These are phyloP conservation scores for Esperia sulphurella DNA, from an alignment of 2,888 invertebrate species.

Conservation along the genomic window DNA sequence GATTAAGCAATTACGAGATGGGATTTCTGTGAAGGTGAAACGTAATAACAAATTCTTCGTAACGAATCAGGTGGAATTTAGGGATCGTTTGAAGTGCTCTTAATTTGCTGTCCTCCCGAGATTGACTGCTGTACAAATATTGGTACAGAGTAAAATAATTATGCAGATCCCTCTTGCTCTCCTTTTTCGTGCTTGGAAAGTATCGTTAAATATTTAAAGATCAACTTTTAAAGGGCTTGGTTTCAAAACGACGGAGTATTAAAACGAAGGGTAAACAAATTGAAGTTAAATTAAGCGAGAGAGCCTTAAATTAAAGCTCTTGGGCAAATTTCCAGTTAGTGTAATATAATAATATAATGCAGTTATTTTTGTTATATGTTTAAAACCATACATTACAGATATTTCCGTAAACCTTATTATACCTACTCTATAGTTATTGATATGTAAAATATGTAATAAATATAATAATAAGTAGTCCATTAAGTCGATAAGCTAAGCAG, in stretches of 20 bases:
- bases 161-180: neutral
- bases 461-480: no score
- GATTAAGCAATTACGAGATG: slow-evolving; percentile 26
- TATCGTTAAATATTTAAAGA: neutral
- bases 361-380: no score
- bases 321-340: neutral
- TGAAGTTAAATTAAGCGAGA: no score
- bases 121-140: slow-evolving; percentile 13
- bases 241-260: neutral
- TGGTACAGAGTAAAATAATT: slow-evolving; percentile 3
- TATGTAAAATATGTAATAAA: no score
- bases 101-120: slow-evolving; percentile 23
- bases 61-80: slow-evolving; percentile 29
- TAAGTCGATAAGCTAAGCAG: no score
- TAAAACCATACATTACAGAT: no score
- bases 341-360: no score
- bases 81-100: slow-evolving; percentile 31
- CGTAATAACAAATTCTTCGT: slow-evolving; percentile 13
- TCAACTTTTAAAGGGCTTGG: neutral
- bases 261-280: neutral
- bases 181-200: neutral
- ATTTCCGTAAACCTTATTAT: no score
- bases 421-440: no score
- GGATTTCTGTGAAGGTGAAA: slow-evolving; percentile 19
- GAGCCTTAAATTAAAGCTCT: neutral